Evolutionary conservation across 2,797 vertebrate species (phyloP), one percentile per base, ranked within the genome.

Genomic region (Alcedo quadribrachys): DNA sequence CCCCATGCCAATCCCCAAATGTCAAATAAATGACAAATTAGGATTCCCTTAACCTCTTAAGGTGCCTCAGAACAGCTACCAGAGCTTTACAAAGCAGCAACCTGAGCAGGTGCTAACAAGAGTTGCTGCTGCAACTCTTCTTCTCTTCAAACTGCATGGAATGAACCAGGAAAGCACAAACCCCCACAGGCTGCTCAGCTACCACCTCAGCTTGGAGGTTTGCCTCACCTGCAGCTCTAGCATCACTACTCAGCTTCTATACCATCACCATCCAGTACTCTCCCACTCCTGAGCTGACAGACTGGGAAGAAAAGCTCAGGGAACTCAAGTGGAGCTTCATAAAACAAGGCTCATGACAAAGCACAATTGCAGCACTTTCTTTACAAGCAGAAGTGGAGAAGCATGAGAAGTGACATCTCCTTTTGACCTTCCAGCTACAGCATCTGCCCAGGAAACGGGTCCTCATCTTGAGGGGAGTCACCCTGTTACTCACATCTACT

Each of bases 101-200:
- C 0, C 0, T 1, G 4, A 71, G 25, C 1, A 2, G 19, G 6
- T 25, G 25, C 45, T 74, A 48, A n/a, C 30, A 60, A 32, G 45
- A 43, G 15, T 2, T 61, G 53, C 53, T 74, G 50, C 18, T 3
- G 11, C 6, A 71, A n/a, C n/a, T n/a, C n/a, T n/a, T n/a, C n/a
- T n/a, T n/a, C n/a, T n/a, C n/a, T n/a, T n/a, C n/a, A n/a, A 85
- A 10, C 19, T 6, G 18, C 7, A 3, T 3, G 53, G 35, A 60
- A 18, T 0, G 19, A 68, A 48, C 0, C 3, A 58, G 25, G 66
- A 45, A 77, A 74, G 27, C 12, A 3, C 19, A 33, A 74, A 21
- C 6, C 11, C 13, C 55, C 0, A 0, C 27, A 73, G 6, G 28
- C 32, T 71, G 67, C 50, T 71, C 46, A 42, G n/a, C 20, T 69